Evolutionary conservation across 2,888 invertebrate species (phyloP).

Genomic region (Cepaea hortensis): DNA sequence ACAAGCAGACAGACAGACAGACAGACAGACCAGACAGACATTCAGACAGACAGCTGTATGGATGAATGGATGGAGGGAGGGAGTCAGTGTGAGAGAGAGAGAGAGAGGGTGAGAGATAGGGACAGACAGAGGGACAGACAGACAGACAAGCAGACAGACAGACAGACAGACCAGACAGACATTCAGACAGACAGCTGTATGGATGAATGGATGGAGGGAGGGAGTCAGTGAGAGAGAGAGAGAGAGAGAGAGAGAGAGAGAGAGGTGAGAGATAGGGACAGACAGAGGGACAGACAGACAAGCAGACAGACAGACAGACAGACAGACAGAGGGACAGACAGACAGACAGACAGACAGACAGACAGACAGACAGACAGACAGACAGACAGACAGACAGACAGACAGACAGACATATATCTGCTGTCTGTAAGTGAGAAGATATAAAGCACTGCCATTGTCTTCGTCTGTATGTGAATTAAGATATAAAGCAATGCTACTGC

Average conservation of each 20-base stretch:
- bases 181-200: background rate
- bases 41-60: background rate
- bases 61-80: too few relatives aligned
- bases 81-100: background rate
- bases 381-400: background rate
- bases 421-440: too few relatives aligned
- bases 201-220: too few relatives aligned
- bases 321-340: background rate
- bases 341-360: background rate
- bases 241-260: constrained; percentile 1
- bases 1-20: background rate
- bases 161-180: background rate
- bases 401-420: background rate
- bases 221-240: background rate
- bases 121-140: too few relatives aligned
- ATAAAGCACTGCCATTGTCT: too few relatives aligned
- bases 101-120: background rate
- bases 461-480: too few relatives aligned
- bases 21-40: background rate
- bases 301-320: background rate
- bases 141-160: background rate
- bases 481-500: too few relatives aligned
- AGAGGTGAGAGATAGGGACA: background rate
- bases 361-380: background rate
- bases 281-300: background rate